A percentile compares a stretch with the other conserved stretches of the same genome.
phyloP scores from a whole-genome alignment of 2,797 vertebrate species.

The Lithobates sylvaticus region DNA sequence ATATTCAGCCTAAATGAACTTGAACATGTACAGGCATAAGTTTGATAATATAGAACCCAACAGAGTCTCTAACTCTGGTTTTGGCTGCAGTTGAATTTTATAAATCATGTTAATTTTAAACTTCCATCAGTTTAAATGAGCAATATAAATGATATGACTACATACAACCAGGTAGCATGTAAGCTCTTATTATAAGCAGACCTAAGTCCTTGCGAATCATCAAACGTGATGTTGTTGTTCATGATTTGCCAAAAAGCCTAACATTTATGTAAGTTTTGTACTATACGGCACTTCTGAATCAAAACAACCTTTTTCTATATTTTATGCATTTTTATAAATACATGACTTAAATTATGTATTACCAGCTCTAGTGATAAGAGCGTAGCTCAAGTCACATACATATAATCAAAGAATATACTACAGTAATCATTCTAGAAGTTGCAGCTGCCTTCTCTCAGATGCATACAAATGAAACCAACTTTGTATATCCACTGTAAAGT shows the following conservation, averaged over 20 bases:
- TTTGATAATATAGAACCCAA: no score
- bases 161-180: no score
- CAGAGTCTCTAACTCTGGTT: no score
- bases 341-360: neutral
- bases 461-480: slow-evolving; percentile 14
- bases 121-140: no score
- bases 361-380: slow-evolving; percentile 12
- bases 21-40: no score
- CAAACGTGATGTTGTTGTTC: neutral
- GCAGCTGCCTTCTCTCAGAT: neutral
- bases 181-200: no score
- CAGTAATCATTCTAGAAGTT: slow-evolving; percentile 1
- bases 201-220: neutral
- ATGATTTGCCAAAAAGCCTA: neutral
- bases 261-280: neutral
- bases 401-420: neutral
- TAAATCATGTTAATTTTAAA: no score
- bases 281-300: neutral
- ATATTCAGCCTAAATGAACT: no score
- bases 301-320: neutral
- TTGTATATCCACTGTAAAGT: slow-evolving; percentile 26
- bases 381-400: neutral
- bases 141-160: no score
- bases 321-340: slow-evolving; percentile 3
- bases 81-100: no score